Evolutionary conservation across 2,888 invertebrate species (phyloP), one percentile per base, ranked within the genome.

Genomic region (Cylloceria caligata): DNA sequence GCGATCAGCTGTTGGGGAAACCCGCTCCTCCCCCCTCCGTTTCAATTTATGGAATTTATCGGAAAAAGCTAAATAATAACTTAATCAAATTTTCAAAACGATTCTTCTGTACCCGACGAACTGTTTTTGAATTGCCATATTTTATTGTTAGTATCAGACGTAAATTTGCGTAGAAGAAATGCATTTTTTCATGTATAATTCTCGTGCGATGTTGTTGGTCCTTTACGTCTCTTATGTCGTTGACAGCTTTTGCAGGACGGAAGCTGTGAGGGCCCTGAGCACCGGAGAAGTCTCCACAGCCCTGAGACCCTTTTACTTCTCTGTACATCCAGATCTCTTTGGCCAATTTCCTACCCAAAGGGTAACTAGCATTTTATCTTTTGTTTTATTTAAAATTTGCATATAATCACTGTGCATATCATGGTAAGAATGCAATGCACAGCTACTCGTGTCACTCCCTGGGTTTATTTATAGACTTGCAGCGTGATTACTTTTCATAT

Each of bases 241-340:
- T 55, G 36, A 57, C 71, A 92, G 91, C 75, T 90, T 93, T 80
- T 90, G 88, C 80, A 87, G 88, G 67, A 90, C 86, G 68, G 86
- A 89, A 24, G 86, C 89, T 13, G 87, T 90, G 36, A 89, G 93
- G 81, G 90, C 89, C 86, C 93, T 96, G 87, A 97, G 96, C 89
- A 96, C 96, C 80, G 96, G 96, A 34, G 98, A 98, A 94, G 95
- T 98, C 21, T 96, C 98, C 0, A 96, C 98, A 27, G 98, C 98
- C 0, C 93, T 99, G 60, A 94, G 98, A 81, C 98, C 98, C 4
- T 98, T 99, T 93, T 98, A 98, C 93, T 98, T 99, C 92, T 96
- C 96, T 79, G 98, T 99, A 2, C 99, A 99, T 94, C 99, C 99
- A 11, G 99, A 99, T 94, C 94, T 99, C 60, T 99, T 99, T 94